Evolutionary conservation across 2,113 vertebrate species (phyloP), one percentile per base, ranked within the genome.

Genomic region (Sceloporus undulatus): DNA sequence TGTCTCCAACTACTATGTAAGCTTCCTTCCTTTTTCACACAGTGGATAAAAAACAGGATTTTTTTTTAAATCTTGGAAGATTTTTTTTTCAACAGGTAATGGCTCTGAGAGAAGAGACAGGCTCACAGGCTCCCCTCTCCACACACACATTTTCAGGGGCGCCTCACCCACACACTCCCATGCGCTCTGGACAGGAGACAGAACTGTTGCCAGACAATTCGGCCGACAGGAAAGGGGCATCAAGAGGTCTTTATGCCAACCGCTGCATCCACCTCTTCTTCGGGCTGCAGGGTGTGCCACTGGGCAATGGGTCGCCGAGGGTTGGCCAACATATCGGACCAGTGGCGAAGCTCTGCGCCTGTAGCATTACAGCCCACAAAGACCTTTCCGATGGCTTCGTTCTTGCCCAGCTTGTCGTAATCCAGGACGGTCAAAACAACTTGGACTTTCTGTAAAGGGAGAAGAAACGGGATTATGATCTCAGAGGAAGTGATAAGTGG

Each of bases 251-350:
- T 96, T 75, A 97, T 95, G 90, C 97, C 97, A 52, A 98, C 93
- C 8, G 95, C 95, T 1, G 95, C 95, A 14, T 98, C 97, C 81
- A 98, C 94, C 79, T 98, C 97, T 87, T 98, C 97, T 91, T 98
- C 97, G 0, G 94, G 86, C 83, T 85, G 95, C 89, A 98, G 96
- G 5, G 96, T 96, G 92, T 98, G 98, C 98, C 98, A 98, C 95
- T 98, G 98, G 66, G 97, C 98, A 75, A 98, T 97, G 0, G 98
- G 98, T 62, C 98, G 97, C 71, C 98, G 94, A 65, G 98, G 98
- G 86, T 98, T 98, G 94, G 98, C 97, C 93, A 98, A 86, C 98
- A 98, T 98, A 91, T 98, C 98, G 1, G 98, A 98, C 98, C 98
- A 98, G 79, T 98, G 98, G 62, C 97, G 97, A 25, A 98, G 95